phyloP scores from a whole-genome alignment of 2,888 invertebrate genomes.

The Pimpla rufipes region DNA sequence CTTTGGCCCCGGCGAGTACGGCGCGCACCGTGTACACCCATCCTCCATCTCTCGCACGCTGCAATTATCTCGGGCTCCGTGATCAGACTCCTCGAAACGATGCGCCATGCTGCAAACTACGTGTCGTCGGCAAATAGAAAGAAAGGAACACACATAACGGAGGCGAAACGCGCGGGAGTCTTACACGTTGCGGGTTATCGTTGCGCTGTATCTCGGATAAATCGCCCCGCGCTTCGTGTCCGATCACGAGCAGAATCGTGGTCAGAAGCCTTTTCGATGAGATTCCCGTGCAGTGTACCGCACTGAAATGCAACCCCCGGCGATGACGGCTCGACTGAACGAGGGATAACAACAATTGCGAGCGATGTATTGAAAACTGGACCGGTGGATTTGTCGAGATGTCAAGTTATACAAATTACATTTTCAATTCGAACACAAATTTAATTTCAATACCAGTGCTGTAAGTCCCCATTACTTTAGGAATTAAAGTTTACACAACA shows the following conservation, averaged over 20 bases:
- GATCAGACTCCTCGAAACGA: conserved; percentile 69
- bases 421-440: too few species aligned
- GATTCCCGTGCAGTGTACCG: conserved; percentile 17
- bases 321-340: conserved; percentile 4
- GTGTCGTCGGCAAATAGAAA: conserved; percentile 59
- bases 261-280: conserved; percentile 39
- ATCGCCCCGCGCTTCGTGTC: conserved; percentile 57
- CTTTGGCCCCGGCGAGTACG: conserved; percentile 53
- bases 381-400: too few species aligned
- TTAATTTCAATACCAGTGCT: too few species aligned
- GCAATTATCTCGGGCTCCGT: conserved; percentile 73
- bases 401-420: too few species aligned
- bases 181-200: conserved; percentile 61
- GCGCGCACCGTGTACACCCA: conserved; percentile 19
- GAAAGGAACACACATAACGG: neutral
- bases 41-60: conserved; percentile 60
- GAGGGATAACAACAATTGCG: neutral
- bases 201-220: conserved; percentile 55
- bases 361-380: neutral
- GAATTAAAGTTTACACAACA: too few species aligned
- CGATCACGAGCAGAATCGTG: conserved; percentile 56
- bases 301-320: conserved; percentile 13
- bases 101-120: conserved; percentile 61
- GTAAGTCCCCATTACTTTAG: too few species aligned
- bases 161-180: conserved; percentile 8